Evolutionary conservation across 2,888 invertebrate species (phyloP), one percentile per base, ranked within the genome.

Genomic region (Caenorhabditis wallacei): DNA sequence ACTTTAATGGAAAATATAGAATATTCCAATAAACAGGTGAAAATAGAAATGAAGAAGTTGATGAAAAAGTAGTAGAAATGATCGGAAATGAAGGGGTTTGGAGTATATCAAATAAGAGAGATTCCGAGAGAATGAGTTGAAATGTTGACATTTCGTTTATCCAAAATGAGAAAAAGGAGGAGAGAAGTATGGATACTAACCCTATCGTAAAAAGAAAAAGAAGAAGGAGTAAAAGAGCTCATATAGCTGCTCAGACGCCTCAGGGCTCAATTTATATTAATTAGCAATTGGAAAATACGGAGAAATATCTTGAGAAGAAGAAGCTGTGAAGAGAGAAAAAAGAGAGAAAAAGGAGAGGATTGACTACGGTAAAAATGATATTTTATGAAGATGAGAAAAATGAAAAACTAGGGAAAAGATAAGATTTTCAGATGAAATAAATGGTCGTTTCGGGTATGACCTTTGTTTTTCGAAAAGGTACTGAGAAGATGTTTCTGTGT

Each of bases 191-290:
- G n/a, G 43, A 43, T 59, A 59, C 54, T 26, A 54, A 54, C 54
- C 54, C 59, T 48, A 48, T 48, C 46, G 46, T 48, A 48, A 48
- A 48, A n/a, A 3, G 30, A 30, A 30, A 30, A 48, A 48, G 46
- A 18, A 48, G 18, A 48, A 48, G 46, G 18, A 48, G 46, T 43
- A 46, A 61, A 24, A 35, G 37, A 69, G 78, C 78, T 78, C 78
- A 78, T 69, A 78, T 78, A 78, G 69, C 59, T 53, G 24, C 66
- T 66, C 68, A n/a, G 75, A 54, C 56, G 80, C 80, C 80, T 61
- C 69, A 51, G 74, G 80, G 80, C 80, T 80, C 80, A 74, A 80
- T 80, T 80, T 80, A 80, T 80, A 80, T 80, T 80, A 80, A 80
- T 80, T 80, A 74, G 80, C 80, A 69, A 78, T 69, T 78, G 69